Evolutionary conservation across 37 sponge, comb jelly and placozoan species (phyloP).

Genomic region (Cladorhizidae sp.): DNA sequence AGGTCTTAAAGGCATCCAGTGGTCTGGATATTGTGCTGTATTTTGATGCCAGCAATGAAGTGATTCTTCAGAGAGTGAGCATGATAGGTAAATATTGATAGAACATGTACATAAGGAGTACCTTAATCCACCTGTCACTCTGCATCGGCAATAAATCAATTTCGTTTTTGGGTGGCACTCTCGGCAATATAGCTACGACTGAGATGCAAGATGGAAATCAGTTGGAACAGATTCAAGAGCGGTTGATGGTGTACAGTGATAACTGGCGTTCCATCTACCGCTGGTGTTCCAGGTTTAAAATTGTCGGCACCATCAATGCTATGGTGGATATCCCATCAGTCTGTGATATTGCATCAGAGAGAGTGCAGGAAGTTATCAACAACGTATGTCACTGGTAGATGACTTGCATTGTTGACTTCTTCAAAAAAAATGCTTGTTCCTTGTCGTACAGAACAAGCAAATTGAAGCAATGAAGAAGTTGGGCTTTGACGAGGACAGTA

Average conservation of each 20-base stretch:
- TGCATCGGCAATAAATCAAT: not conserved
- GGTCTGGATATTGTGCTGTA: conserved; percentile 55
- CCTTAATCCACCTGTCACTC: not conserved
- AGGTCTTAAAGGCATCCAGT: conserved; percentile 57
- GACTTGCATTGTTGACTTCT: not conserved
- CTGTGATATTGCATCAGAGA: not conserved
- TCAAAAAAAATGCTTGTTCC: not conserved
- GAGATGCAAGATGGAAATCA: not conserved
- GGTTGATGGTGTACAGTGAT: conserved; percentile 68
- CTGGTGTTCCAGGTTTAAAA: conserved; percentile 81
- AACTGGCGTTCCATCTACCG: conserved; percentile 62
- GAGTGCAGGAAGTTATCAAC: conserved; percentile 30
- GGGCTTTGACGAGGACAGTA: conserved; percentile 14
- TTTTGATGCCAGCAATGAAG: conserved; percentile 53
- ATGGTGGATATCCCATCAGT: conserved; percentile 8
- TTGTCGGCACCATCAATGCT: conserved; percentile 63
- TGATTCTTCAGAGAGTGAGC: conserved; percentile 65
- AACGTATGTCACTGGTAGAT: not conserved
- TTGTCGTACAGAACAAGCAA: conserved; percentile 48
- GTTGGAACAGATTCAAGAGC: conserved; percentile 19
- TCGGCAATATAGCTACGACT: not conserved
- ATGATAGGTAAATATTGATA: conserved; percentile 6
- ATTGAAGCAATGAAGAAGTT: conserved; percentile 30
- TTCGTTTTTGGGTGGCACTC: not conserved
- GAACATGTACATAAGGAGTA: no score